Base-by-base conservation (phyloP, 2,888 invertebrate genomes). In the Nebria salina region DNA sequence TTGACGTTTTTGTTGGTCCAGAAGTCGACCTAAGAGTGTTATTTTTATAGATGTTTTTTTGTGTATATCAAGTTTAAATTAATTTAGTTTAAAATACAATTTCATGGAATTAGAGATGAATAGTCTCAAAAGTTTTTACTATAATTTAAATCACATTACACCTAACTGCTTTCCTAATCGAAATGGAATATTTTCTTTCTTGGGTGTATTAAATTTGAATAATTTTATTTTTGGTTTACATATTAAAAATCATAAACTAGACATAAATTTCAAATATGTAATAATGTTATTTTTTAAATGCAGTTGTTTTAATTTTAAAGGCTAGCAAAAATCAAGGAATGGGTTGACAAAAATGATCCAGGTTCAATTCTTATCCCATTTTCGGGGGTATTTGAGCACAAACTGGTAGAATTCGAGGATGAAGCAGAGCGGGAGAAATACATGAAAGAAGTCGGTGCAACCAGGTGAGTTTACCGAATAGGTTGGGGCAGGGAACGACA, bases 321-420 rank as follows among this genome's bases (percentile, higher is more conserved):
- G 97, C 91, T 98, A 86, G 92, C 95, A 75, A 98, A 98, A 90
- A 96, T 99, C 86, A 99, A 99, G 89, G 98, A 98, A 88, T 99
- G 98, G 98, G 96, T 99, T 84, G 98, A 99, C 89, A 95, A 95
- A 87, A 94, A 98, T 87, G 99, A 99, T 88, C 95, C 98, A 0
- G 98, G 98, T 1, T 94, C 98, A 0, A 91, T 94, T 2, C 93
- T 99, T 66, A 98, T 99, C 84, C 99, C 99, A 0, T 99, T 99
- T 90, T 98, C 98, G 20, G 99, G 98, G 0, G 94, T 91, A 13
- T 94, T 98, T 86, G 99, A 99, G 89, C 92, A 92, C 82, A 95
- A 95, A 89, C 88, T 98, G 26, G 86, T 94, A 72, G 98, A 99
- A 84, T 95, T 98, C 93, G 94, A 95, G 9, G 89, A 91, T 9